Conservation (phyloP, 2,113 vertebrate species). For the Melanerpes formicivorus region DNA sequence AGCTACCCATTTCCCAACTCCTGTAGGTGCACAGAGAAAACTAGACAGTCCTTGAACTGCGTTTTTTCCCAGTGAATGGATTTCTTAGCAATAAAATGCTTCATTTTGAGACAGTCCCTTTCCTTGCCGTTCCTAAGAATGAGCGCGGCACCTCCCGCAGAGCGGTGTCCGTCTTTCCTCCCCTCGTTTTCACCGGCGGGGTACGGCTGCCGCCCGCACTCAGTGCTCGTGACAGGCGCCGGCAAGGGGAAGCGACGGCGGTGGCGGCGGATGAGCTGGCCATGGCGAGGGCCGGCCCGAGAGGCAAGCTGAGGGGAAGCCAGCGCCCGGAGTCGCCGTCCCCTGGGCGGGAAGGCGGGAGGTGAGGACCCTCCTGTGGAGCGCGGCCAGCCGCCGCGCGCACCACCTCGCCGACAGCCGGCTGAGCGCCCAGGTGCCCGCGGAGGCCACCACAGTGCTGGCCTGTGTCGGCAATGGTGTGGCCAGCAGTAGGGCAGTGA, state of each 20-base stretch:
- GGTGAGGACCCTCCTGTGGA: no score
- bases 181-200: background rate
- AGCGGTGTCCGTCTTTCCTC: no score
- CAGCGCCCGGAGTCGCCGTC: background rate
- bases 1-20: background rate
- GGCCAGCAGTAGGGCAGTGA: no score
- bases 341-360: background rate
- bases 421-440: no score
- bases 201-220: no score
- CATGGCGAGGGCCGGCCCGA: background rate
- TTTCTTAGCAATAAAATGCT: background rate
- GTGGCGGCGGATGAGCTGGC: no score
- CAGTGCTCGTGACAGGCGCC: background rate
- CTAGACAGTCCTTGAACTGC: background rate
- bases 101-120: background rate
- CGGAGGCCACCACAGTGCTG: no score
- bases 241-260: background rate
- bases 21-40: background rate
- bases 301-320: background rate
- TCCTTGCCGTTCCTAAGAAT: background rate
- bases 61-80: fast-evolving
- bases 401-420: no score
- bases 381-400: no score
- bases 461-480: no score
- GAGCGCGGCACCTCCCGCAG: background rate